Percentiles rank a stretch among this genome's conserved stretches.
Conservation (phyloP, 2,888 invertebrate species). For the Gymnosoma rotundatum region DNA sequence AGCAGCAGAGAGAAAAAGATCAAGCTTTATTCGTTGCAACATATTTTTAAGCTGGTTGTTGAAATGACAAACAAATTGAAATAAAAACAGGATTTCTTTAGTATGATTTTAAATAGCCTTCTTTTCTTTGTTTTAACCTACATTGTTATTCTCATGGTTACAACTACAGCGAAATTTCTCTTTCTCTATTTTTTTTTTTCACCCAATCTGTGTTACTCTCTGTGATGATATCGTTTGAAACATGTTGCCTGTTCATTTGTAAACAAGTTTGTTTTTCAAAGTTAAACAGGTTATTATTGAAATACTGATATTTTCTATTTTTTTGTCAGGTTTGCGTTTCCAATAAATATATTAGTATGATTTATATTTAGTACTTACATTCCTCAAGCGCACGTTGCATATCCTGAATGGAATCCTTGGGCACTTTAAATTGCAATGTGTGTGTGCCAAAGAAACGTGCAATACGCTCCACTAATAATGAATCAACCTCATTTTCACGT, state of each 20-base stretch:
- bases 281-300: neutral
- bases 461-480: slow-evolving; percentile 88
- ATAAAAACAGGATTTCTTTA: slow-evolving; percentile 65
- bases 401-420: slow-evolving; percentile 88
- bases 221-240: neutral
- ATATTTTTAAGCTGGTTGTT: slow-evolving; percentile 30
- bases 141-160: slow-evolving; percentile 21
- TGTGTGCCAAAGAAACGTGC: slow-evolving; percentile 90
- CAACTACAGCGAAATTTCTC: slow-evolving; percentile 25
- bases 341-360: too few relatives aligned
- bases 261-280: too few relatives aligned
- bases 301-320: neutral
- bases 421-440: slow-evolving; percentile 91
- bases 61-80: neutral
- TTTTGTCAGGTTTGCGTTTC: neutral
- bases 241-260: neutral
- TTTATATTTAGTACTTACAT: slow-evolving; percentile 87
- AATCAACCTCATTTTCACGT: slow-evolving; percentile 88
- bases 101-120: neutral
- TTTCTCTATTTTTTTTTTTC: neutral
- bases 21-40: slow-evolving; percentile 39
- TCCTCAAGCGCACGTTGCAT: slow-evolving; percentile 91
- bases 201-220: neutral
- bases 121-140: slow-evolving; percentile 55
- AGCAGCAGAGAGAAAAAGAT: slow-evolving; percentile 25